Conservation (phyloP, 1,140 invertebrate genomes). For the Pseudomyrmex flavicornis region DNA sequence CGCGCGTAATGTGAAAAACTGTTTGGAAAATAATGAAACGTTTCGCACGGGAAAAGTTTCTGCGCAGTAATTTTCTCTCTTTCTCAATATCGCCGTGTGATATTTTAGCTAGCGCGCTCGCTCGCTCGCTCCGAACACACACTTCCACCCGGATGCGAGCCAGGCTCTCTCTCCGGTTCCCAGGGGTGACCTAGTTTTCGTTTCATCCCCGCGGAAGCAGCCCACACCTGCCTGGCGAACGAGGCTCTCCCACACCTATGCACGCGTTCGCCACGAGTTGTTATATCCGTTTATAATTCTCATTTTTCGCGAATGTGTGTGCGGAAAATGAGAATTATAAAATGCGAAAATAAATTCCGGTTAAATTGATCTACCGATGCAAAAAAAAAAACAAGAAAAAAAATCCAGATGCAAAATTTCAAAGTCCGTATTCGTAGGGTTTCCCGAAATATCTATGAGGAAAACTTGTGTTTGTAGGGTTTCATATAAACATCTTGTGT, state of each 20-base stretch:
- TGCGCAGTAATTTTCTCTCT: constrained; percentile 15
- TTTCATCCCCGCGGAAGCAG: constrained; percentile 63
- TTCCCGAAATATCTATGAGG: too few species aligned
- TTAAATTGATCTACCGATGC: too few species aligned
- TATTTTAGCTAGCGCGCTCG: neutral
- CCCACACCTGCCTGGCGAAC: constrained; percentile 57
- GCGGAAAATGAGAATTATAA: too few species aligned
- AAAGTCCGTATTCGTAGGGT: too few species aligned
- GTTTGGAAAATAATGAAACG: neutral
- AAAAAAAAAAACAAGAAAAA: too few species aligned
- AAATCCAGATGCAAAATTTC: too few species aligned
- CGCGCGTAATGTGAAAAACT: neutral
- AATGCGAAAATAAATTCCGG: too few species aligned
- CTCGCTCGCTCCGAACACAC: neutral
- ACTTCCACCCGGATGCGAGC: constrained; percentile 20
- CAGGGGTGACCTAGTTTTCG: constrained; percentile 76
- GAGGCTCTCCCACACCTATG: constrained; percentile 31
- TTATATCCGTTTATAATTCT: neutral
- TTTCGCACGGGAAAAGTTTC: neutral
- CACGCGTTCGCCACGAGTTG: constrained; percentile 23
- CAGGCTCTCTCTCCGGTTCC: constrained; percentile 57
- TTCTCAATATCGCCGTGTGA: neutral
- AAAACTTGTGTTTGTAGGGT: too few species aligned
- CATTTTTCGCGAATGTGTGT: neutral
- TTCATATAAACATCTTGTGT: too few species aligned